Percentiles rank a stretch among this genome's conserved stretches.
These are phyloP conservation scores for Ailuropoda melanoleuca DNA, from an alignment of 2,113 vertebrate species.

Conservation along the genomic window DNA sequence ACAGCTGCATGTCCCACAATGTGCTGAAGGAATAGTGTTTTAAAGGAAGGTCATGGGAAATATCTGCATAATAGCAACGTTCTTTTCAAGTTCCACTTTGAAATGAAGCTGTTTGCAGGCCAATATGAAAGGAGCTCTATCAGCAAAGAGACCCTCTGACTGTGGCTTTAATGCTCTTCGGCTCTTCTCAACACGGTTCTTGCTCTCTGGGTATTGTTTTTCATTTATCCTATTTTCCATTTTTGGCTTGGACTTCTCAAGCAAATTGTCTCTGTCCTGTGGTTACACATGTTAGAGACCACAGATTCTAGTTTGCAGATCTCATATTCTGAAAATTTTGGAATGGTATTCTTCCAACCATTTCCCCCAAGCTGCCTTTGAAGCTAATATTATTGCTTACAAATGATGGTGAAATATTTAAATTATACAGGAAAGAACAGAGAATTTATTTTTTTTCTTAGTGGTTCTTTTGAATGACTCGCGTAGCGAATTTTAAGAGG, in stretches of 20 bases:
- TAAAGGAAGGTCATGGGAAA: not conserved
- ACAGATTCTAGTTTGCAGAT: not conserved
- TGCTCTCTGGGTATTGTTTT: not conserved
- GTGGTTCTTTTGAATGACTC: conserved; percentile 18
- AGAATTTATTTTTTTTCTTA: conserved; percentile 7
- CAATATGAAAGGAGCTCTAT: not conserved
- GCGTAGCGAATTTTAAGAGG: not conserved
- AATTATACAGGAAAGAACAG: conserved; percentile 19
- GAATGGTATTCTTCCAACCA: not conserved
- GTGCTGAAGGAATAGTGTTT: not conserved
- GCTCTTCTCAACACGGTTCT: not conserved
- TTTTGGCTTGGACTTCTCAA: not conserved
- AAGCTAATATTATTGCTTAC: not conserved
- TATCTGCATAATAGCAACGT: not conserved
- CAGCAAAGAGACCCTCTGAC: not conserved
- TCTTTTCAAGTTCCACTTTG: not conserved
- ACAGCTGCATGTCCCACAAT: not conserved
- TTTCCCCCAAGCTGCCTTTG: not conserved
- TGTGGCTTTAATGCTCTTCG: not conserved
- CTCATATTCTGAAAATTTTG: not conserved
- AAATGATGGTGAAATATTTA: conserved; percentile 25
- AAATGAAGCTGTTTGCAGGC: not conserved
- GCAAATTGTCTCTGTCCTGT: not conserved
- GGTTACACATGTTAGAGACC: conserved; percentile 15
- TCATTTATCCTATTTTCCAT: not conserved